Conservation (phyloP, 2,888 invertebrate species). For the Drosophila monieri region DNA sequence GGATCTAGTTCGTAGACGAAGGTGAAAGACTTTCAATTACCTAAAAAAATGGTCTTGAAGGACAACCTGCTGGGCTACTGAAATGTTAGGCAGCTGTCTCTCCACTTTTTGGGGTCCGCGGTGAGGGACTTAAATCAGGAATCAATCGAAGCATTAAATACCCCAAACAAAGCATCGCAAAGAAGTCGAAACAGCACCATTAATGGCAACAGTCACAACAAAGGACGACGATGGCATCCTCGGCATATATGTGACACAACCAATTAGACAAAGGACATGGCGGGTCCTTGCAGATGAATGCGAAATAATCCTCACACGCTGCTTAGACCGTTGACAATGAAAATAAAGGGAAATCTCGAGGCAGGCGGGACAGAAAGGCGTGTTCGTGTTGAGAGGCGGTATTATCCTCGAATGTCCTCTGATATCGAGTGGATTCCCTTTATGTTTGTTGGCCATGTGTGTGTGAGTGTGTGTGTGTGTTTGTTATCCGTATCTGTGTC, state of each 20-base stretch:
- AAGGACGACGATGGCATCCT: slow-evolving; percentile 29
- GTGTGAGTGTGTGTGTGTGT: slow-evolving; percentile 23
- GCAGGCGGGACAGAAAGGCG: slow-evolving; percentile 34
- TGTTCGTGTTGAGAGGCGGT: slow-evolving; percentile 60
- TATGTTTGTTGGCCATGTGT: background rate
- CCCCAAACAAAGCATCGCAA: slow-evolving; percentile 56
- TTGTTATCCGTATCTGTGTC: slow-evolving; percentile 44
- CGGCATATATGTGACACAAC: slow-evolving; percentile 66
- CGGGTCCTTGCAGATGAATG: slow-evolving; percentile 56
- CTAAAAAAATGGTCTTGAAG: slow-evolving; percentile 17
- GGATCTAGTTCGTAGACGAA: slow-evolving; percentile 24
- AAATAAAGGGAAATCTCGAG: slow-evolving; percentile 29
- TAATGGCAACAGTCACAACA: slow-evolving; percentile 65
- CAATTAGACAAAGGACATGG: slow-evolving; percentile 76
- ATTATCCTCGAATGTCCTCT: slow-evolving; percentile 67
- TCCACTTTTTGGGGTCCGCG: slow-evolving; percentile 10
- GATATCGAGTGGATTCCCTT: slow-evolving; percentile 43
- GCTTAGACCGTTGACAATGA: slow-evolving; percentile 70
- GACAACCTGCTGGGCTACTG: slow-evolving; percentile 67
- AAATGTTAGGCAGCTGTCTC: slow-evolving; percentile 45
- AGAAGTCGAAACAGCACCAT: slow-evolving; percentile 37
- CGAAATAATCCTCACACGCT: slow-evolving; percentile 72
- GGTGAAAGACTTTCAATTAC: slow-evolving; percentile 45
- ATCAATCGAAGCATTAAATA: slow-evolving; percentile 79
- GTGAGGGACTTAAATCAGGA: slow-evolving; percentile 66